Percentiles rank a stretch among this genome's conserved stretches.
These are phyloP conservation scores for Trematomus loennbergii DNA, from an alignment of 2,113 vertebrate species.

Conservation along the genomic window DNA sequence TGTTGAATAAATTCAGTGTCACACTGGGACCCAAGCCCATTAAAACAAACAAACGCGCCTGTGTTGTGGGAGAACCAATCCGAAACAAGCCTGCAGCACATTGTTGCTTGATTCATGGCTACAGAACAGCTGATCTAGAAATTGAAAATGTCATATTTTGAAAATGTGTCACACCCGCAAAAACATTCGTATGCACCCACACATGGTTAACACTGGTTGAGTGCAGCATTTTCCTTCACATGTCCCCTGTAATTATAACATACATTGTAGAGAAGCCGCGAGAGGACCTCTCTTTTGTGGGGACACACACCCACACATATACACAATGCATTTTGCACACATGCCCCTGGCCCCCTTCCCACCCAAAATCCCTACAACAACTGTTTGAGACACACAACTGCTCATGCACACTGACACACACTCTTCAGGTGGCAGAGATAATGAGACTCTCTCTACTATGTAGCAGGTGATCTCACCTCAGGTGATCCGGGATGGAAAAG, in stretches of 20 bases:
- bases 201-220: background rate
- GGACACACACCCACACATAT: background rate
- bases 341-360: background rate
- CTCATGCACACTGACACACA: slow-evolving; percentile 6
- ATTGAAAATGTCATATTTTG: slow-evolving; percentile 39
- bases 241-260: slow-evolving; percentile 49
- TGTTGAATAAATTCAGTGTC: slow-evolving; percentile 41
- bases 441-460: slow-evolving; percentile 4
- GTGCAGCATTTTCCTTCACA: slow-evolving; percentile 9
- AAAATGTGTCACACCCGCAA: slow-evolving; percentile 19
- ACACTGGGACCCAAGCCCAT: slow-evolving; percentile 26
- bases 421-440: slow-evolving; percentile 44
- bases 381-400: slow-evolving; percentile 13
- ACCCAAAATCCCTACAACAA: background rate
- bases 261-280: slow-evolving; percentile 47
- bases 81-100: slow-evolving; percentile 23
- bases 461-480: slow-evolving; percentile 60
- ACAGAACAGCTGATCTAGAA: slow-evolving; percentile 29
- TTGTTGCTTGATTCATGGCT: slow-evolving; percentile 29
- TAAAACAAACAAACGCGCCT: slow-evolving; percentile 43
- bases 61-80: slow-evolving; percentile 5
- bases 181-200: background rate
- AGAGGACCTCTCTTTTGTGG: slow-evolving; percentile 25
- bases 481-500: slow-evolving; percentile 60
- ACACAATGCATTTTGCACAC: background rate